phyloP scores from a whole-genome alignment of 2,888 invertebrate genomes.

The Zeuzera pyrina region DNA sequence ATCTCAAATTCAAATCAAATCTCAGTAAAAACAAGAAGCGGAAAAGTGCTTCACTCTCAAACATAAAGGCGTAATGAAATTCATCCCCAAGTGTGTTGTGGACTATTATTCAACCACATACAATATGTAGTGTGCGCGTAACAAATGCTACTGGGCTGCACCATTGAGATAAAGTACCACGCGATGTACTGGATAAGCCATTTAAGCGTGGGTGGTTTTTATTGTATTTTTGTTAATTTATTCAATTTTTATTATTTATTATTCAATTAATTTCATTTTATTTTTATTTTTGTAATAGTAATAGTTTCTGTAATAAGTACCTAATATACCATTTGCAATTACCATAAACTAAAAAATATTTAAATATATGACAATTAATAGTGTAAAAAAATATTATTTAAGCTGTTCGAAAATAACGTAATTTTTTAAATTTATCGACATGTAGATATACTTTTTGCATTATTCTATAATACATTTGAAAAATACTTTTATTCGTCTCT shows the following conservation, averaged over 20 bases:
- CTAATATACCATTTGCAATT: no score
- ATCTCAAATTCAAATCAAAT: slow-evolving; percentile 39
- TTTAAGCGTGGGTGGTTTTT: no score
- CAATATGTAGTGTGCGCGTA: slow-evolving; percentile 60
- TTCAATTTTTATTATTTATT: background rate
- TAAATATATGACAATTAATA: no score
- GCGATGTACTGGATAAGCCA: slow-evolving; percentile 24
- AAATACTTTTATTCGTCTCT: background rate
- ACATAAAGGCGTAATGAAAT: slow-evolving; percentile 66
- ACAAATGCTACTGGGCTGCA: slow-evolving; percentile 49
- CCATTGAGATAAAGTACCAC: slow-evolving; percentile 22
- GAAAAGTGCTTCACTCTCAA: slow-evolving; percentile 50
- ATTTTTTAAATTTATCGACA: no score
- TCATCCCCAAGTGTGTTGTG: slow-evolving; percentile 64
- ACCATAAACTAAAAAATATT: no score
- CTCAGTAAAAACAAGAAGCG: slow-evolving; percentile 39
- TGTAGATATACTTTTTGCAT: no score
- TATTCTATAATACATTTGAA: no score
- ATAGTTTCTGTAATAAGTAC: no score
- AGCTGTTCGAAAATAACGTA: no score
- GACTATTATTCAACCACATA: slow-evolving; percentile 64
- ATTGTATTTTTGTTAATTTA: background rate
- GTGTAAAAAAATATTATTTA: no score
- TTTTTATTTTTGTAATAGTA: no score
- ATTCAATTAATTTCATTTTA: background rate